Conservation (phyloP, 2,888 invertebrate species). For the Orthosia incerta region DNA sequence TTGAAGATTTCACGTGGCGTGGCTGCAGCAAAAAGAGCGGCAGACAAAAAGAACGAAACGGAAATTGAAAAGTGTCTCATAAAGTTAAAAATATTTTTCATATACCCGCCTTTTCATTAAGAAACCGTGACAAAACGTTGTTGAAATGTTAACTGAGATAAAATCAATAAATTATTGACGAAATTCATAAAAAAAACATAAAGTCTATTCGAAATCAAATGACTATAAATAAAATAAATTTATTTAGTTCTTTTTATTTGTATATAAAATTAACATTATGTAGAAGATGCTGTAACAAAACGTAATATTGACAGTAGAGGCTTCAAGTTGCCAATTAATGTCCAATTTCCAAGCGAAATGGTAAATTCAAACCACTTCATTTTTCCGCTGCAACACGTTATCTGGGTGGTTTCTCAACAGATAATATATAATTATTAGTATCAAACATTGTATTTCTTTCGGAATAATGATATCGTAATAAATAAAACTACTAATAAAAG, state of each 20-base stretch:
- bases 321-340: conserved; percentile 25
- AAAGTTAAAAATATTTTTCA: conserved; percentile 14
- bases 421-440: background rate
- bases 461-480: background rate
- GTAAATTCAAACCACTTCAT: background rate
- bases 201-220: background rate
- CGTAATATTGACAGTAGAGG: conserved; percentile 24
- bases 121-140: conserved; percentile 37
- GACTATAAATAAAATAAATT: background rate
- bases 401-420: background rate
- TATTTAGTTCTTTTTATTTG: background rate
- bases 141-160: too few relatives aligned
- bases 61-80: conserved; percentile 29
- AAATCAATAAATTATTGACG: background rate
- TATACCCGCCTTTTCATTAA: conserved; percentile 62
- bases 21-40: conserved; percentile 55
- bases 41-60: conserved; percentile 55
- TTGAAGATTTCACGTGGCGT: conserved; percentile 65
- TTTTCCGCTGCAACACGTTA: background rate
- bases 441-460: background rate
- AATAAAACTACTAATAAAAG: background rate
- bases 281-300: conserved; percentile 25
- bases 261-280: background rate
- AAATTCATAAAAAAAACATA: background rate
- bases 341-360: conserved; percentile 1